Evolutionary conservation across 1,140 invertebrate species (phyloP).

Genomic region (Lucilia sericata): DNA sequence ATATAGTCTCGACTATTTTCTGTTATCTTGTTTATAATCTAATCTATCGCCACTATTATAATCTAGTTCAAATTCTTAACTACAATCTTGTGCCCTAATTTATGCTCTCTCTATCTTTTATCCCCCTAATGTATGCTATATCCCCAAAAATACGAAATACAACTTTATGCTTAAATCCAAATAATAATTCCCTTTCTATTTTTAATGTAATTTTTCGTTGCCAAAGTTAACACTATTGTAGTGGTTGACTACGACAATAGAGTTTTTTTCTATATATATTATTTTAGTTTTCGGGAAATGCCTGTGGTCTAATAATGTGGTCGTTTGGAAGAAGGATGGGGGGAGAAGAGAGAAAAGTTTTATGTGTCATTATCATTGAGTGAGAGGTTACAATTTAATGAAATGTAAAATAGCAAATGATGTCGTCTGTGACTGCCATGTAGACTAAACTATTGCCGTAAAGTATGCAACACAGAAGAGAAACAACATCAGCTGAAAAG

Average conservation of each 20-base stretch:
- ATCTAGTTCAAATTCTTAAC: too few relatives aligned
- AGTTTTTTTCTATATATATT: not conserved
- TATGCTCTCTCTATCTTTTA: too few relatives aligned
- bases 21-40: too few relatives aligned
- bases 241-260: too few relatives aligned
- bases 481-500: too few relatives aligned
- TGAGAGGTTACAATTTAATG: constrained; percentile 29
- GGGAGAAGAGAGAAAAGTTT: not conserved
- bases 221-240: too few relatives aligned
- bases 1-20: too few relatives aligned
- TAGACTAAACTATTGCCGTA: not conserved
- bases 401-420: not conserved
- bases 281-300: not conserved
- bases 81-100: too few relatives aligned
- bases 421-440: not conserved
- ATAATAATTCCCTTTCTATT: too few relatives aligned
- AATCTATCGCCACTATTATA: too few relatives aligned
- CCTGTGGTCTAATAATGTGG: constrained; percentile 24
- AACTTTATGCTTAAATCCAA: too few relatives aligned
- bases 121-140: not conserved
- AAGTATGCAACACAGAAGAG: not conserved
- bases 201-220: too few relatives aligned
- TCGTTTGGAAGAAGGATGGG: not conserved
- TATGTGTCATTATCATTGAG: constrained; percentile 29
- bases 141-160: not conserved